Percentiles rank a stretch among this genome's conserved stretches.
These are phyloP conservation scores for Cepaea hortensis DNA, from an alignment of 2,888 invertebrate species.

Conservation along the genomic window DNA sequence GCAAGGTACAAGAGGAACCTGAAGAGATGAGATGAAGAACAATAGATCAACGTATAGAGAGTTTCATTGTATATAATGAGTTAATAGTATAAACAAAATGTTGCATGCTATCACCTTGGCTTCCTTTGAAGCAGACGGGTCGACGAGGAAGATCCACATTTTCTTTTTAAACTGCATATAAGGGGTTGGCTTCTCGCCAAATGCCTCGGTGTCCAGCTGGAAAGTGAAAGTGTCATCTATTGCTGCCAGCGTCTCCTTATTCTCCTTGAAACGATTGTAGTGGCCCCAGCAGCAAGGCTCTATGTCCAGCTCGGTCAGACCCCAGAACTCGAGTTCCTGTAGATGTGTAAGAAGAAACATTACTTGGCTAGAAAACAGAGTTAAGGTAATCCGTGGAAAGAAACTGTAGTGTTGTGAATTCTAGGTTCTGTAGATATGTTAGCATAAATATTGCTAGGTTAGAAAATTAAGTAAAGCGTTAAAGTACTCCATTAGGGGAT, in stretches of 20 bases:
- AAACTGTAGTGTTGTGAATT: not conserved
- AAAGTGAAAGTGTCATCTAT: conserved; percentile 73
- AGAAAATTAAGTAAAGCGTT: not conserved
- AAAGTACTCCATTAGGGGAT: not conserved
- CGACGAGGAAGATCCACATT: conserved; percentile 72
- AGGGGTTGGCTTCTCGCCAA: conserved; percentile 62
- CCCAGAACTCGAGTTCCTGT: conserved; percentile 75
- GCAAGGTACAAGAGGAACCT: too few relatives aligned
- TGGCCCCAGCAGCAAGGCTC: conserved; percentile 76
- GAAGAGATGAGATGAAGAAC: not conserved
- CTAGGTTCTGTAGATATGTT: not conserved
- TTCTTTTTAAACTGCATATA: conserved; percentile 61
- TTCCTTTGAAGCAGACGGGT: conserved; percentile 67
- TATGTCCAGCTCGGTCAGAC: conserved; percentile 73
- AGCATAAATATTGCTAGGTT: not conserved
- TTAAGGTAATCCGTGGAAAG: too few relatives aligned
- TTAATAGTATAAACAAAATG: not conserved
- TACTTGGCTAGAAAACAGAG: too few relatives aligned
- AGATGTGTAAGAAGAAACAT: conserved; percentile 9
- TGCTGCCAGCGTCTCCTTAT: conserved; percentile 72
- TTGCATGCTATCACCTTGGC: conserved; percentile 65
- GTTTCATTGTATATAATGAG: not conserved
- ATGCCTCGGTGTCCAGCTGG: conserved; percentile 62
- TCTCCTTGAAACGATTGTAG: conserved; percentile 73
- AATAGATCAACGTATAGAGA: not conserved